Evolutionary conservation across 2,113 vertebrate species (phyloP), one percentile per base, ranked within the genome.

Genomic region (Urocitellus parryii): DNA sequence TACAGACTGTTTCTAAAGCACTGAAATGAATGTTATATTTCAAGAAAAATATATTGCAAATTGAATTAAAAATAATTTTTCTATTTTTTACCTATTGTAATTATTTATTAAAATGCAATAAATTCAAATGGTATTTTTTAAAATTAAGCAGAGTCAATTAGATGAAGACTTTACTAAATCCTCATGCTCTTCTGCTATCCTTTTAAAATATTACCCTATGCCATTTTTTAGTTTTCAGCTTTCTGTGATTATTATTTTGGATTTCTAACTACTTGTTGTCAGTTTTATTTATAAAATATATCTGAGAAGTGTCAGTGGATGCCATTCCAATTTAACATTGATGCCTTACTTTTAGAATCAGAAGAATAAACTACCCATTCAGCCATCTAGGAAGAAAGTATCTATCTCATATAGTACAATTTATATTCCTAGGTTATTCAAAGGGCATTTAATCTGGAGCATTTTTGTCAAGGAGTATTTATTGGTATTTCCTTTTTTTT

Each of bases 71-170:
- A 80, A 86, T 22, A 16, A 72, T 61, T 73, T 83, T 82, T 37
- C 73, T 58, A 90, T 58, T 73, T 88, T 92, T 90, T 45, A 82
- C 18, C 68, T 74, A n/a, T 53, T 39, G 45, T 68, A 63, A 61
- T 65, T 96, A 76, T 18, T 72, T 96, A 58, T 80, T 94, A 87
- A 96, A 85, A 67, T 86, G 3, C 81, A 91, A 78, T 91, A 79
- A 37, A 93, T 88, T 12, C 63, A 88, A 85, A 76, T 42, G 90
- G 61, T 76, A n/a, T 61, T 39, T 45, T 74, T 81, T 79, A 29
- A 74, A 93, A 80, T 85, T 13, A 84, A 83, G 7, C 8, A 76
- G 56, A 8, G 16, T 97, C 48, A 96, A 72, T 65, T 86, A 72
- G 24, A 45, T 73, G 83, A 65, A 61, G 53, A 5, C 4, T 84